A percentile compares a stretch with the other conserved stretches of the same genome.
These are phyloP conservation scores for Mugil cephalus DNA, from an alignment of 2,113 vertebrate genomes.

Conservation along the genomic window DNA sequence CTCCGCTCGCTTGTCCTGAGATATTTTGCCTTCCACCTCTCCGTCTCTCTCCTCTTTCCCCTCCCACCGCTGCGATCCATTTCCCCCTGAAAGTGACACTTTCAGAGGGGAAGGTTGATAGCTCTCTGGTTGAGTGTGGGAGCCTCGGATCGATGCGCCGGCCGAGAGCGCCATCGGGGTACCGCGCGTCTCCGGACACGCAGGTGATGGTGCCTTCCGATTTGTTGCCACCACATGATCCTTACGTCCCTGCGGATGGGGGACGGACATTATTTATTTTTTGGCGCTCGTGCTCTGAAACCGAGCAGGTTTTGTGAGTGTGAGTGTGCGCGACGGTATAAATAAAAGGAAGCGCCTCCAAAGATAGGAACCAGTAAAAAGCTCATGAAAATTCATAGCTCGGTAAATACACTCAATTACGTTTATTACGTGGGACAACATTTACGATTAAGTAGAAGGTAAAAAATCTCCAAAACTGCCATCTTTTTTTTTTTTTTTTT, in stretches of 20 bases:
- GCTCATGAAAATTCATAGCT: conserved; percentile 10
- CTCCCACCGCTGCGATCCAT: conserved; percentile 58
- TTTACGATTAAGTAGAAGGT: conserved; percentile 20
- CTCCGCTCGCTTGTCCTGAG: conserved; percentile 56
- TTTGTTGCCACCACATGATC: conserved; percentile 54
- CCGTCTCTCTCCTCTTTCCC: conserved; percentile 22
- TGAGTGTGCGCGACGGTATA: not conserved
- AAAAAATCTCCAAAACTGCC: conserved; percentile 13
- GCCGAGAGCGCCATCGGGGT: conserved; percentile 25
- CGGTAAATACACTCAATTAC: not conserved
- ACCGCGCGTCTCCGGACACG: conserved; percentile 23
- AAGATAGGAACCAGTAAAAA: not conserved
- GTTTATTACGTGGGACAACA: conserved; percentile 21
- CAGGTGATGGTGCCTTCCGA: conserved; percentile 51
- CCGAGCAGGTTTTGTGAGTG: not conserved
- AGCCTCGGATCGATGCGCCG: conserved; percentile 70
- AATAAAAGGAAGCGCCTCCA: conserved; percentile 20
- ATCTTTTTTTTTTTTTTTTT: no score
- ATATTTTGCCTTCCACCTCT: conserved; percentile 57
- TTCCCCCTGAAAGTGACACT: conserved; percentile 76
- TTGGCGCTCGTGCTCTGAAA: conserved; percentile 2
- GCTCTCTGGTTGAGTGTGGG: conserved; percentile 63
- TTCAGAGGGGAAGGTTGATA: conserved; percentile 70
- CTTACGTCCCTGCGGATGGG: conserved; percentile 5
- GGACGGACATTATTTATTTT: conserved; percentile 33